phyloP scores from a whole-genome alignment of 2,888 invertebrate species.

The Cyclophora albipunctata region DNA sequence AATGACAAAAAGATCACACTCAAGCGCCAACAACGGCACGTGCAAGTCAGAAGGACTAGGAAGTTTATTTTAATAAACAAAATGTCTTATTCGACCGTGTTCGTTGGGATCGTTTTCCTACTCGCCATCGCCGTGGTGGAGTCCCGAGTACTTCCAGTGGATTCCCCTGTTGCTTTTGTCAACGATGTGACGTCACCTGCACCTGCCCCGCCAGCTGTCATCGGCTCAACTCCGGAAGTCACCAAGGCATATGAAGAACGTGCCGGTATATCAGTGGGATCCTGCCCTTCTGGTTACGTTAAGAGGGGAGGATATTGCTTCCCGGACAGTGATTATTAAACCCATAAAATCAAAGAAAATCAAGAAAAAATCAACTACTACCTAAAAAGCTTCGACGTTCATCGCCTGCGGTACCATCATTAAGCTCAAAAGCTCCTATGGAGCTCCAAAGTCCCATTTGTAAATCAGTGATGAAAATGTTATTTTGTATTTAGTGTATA shows the following conservation, averaged over 20 bases:
- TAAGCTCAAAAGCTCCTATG: too few relatives aligned
- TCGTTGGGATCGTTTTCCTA: conserved; percentile 2
- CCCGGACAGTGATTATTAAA: conserved; percentile 19
- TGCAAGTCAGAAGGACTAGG: neutral
- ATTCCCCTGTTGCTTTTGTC: neutral
- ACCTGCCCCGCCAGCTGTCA: neutral
- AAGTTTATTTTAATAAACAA: neutral
- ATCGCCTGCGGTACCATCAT: too few relatives aligned
- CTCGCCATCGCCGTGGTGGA: conserved; percentile 6
- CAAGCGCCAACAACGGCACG: too few relatives aligned
- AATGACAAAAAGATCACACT: too few relatives aligned
- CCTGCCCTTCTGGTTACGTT: conserved; percentile 27
- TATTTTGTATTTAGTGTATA: too few relatives aligned
- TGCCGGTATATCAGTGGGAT: conserved; percentile 14
- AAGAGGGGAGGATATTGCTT: conserved; percentile 26
- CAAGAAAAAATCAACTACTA: too few relatives aligned
- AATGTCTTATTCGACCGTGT: neutral
- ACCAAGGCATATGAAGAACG: conserved; percentile 18
- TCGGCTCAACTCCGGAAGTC: conserved; percentile 1
- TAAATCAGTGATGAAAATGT: too few relatives aligned
- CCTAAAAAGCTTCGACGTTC: too few relatives aligned
- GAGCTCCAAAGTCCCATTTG: too few relatives aligned
- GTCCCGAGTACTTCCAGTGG: conserved; percentile 1
- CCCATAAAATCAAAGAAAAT: neutral
- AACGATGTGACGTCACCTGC: neutral